Evolutionary conservation across 2,113 vertebrate species (phyloP).

Genomic region (Fregata magnificens): DNA sequence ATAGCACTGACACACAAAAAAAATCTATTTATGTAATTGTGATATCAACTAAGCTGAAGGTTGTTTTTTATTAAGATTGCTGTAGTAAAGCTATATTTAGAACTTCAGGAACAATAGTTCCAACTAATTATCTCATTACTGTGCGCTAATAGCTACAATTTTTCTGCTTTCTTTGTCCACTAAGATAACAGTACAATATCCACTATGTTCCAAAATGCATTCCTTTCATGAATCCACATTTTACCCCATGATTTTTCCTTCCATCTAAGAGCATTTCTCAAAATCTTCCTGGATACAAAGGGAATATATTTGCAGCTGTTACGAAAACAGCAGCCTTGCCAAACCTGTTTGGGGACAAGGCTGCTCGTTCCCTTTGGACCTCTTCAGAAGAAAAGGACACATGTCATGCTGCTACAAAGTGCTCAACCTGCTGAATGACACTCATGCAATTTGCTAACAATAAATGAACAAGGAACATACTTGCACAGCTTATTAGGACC

Average conservation of each 20-base stretch:
- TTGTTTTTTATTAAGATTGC: neutral
- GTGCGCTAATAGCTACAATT: neutral
- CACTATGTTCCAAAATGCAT: neutral
- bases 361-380: neutral
- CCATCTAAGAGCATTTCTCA: neutral
- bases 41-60: neutral
- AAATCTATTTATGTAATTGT: neutral
- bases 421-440: neutral
- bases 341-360: neutral
- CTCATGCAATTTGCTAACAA: neutral
- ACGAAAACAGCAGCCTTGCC: neutral
- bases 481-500: neutral
- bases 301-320: neutral
- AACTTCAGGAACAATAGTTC: neutral
- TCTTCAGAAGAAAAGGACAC: neutral
- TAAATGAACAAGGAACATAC: constrained; percentile 14
- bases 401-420: neutral
- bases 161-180: neutral
- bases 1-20: neutral
- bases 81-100: neutral
- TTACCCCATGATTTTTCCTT: neutral
- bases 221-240: neutral
- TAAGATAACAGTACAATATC: neutral
- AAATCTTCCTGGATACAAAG: neutral
- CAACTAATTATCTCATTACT: neutral